Evolutionary conservation across 92 coral and sea anemone genomes (phyloP).

Genomic region (Blastomussa wellsi): DNA sequence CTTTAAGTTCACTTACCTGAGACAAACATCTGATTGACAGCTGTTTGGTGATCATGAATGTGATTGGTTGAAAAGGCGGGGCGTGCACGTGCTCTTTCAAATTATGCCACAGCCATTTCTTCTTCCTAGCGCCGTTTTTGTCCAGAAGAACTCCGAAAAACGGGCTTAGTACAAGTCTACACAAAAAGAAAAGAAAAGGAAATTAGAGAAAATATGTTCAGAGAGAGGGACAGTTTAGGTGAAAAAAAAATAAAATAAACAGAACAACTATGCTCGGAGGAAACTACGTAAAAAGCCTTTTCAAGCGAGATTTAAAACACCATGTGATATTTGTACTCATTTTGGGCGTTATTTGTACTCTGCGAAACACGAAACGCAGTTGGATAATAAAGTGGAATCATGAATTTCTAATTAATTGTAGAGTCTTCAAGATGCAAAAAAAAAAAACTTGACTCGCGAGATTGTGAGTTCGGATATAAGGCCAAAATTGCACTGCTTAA

Average conservation of each 20-base stretch:
- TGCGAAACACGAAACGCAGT: too few species aligned
- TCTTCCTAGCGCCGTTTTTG: constrained; percentile 76
- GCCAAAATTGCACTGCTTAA: too few species aligned
- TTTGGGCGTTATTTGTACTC: too few species aligned
- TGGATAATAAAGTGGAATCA: too few species aligned
- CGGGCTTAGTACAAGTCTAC: constrained; percentile 87
- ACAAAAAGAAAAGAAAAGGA: neutral
- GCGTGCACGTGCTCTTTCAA: constrained; percentile 89
- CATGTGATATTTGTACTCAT: too few species aligned
- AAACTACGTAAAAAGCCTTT: too few species aligned
- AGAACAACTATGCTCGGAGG: too few species aligned
- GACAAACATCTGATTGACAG: constrained; percentile 88
- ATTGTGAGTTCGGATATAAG: too few species aligned
- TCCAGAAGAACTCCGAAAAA: constrained; percentile 91
- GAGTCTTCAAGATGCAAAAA: too few species aligned
- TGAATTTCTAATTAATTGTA: too few species aligned
- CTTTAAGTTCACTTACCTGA: constrained; percentile 69
- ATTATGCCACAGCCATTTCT: constrained; percentile 97
- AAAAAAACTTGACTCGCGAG: too few species aligned
- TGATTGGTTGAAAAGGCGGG: constrained; percentile 98
- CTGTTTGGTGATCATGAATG: constrained; percentile 85
- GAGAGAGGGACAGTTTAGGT: neutral
- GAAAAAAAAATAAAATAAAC: neutral
- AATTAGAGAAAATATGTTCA: neutral
- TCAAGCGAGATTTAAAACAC: too few species aligned